phyloP scores from a whole-genome alignment of 2,113 vertebrate species.

The Lichenostomus cassidix region DNA sequence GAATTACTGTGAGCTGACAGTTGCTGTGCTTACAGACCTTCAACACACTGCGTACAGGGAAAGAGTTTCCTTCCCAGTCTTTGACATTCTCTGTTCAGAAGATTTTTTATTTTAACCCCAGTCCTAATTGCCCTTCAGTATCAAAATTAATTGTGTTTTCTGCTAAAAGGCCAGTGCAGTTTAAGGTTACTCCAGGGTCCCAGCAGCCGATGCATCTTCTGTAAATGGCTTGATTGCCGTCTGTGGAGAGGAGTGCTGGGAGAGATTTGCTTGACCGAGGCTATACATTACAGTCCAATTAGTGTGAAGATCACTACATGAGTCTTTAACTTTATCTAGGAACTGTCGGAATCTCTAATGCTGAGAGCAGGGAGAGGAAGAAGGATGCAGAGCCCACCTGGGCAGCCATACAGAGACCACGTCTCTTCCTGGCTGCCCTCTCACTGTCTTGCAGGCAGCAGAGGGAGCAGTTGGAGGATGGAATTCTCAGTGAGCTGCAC shows the following conservation, averaged over 20 bases:
- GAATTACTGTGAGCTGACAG: slow-evolving; percentile 35
- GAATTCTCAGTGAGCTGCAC: background rate
- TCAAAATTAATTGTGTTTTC: slow-evolving; percentile 86
- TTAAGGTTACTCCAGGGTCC: slow-evolving; percentile 81
- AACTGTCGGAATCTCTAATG: slow-evolving; percentile 76
- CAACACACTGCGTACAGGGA: background rate
- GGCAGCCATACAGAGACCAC: background rate
- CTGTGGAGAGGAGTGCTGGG: slow-evolving; percentile 75
- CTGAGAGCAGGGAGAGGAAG: slow-evolving; percentile 51
- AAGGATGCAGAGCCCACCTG: slow-evolving; percentile 62
- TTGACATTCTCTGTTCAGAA: slow-evolving; percentile 71
- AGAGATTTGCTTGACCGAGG: slow-evolving; percentile 80
- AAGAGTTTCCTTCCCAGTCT: slow-evolving; percentile 65
- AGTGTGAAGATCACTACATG: slow-evolving; percentile 79
- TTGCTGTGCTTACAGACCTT: slow-evolving; percentile 22
- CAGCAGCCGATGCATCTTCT: slow-evolving; percentile 81
- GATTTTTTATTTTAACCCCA: slow-evolving; percentile 78
- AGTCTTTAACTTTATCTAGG: slow-evolving; percentile 82
- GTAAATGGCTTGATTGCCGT: slow-evolving; percentile 81
- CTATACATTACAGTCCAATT: slow-evolving; percentile 87
- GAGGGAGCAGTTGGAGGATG: slow-evolving; percentile 44
- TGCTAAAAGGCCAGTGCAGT: slow-evolving; percentile 80
- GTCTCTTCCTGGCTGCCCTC: background rate
- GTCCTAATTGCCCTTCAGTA: slow-evolving; percentile 84
- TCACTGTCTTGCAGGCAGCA: slow-evolving; percentile 4